Evolutionary conservation across 2,888 invertebrate species (phyloP).

Genomic region (Lithodes maja): DNA sequence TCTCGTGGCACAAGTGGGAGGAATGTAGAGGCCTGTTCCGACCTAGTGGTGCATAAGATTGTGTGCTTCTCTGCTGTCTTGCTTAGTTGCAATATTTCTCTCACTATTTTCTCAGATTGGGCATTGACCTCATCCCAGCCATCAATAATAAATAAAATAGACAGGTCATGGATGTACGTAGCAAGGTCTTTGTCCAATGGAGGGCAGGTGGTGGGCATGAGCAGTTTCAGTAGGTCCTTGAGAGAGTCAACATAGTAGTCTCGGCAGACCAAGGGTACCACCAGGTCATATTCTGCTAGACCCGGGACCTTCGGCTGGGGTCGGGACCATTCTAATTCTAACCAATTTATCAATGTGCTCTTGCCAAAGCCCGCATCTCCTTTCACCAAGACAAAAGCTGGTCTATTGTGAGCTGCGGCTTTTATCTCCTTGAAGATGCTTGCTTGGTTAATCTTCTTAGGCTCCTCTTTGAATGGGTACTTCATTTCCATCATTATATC

Average conservation of each 20-base stretch:
- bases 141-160: background rate
- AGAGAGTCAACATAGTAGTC: background rate
- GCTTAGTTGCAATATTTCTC: background rate
- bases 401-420: background rate
- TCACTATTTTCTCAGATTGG: background rate
- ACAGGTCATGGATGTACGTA: background rate
- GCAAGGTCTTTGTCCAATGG: background rate
- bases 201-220: background rate
- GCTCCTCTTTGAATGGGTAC: background rate
- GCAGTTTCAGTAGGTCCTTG: background rate
- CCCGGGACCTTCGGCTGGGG: background rate
- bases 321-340: background rate
- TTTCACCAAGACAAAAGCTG: background rate
- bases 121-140: background rate
- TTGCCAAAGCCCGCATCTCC: background rate
- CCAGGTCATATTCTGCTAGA: background rate
- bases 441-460: background rate
- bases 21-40: background rate
- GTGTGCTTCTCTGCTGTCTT: background rate
- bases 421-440: background rate
- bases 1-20: background rate
- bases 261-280: background rate
- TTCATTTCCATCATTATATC: background rate
- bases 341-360: background rate
- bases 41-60: background rate